Evolutionary conservation across 2,113 vertebrate genomes (phyloP).

Genomic region (Bombycilla garrulus): DNA sequence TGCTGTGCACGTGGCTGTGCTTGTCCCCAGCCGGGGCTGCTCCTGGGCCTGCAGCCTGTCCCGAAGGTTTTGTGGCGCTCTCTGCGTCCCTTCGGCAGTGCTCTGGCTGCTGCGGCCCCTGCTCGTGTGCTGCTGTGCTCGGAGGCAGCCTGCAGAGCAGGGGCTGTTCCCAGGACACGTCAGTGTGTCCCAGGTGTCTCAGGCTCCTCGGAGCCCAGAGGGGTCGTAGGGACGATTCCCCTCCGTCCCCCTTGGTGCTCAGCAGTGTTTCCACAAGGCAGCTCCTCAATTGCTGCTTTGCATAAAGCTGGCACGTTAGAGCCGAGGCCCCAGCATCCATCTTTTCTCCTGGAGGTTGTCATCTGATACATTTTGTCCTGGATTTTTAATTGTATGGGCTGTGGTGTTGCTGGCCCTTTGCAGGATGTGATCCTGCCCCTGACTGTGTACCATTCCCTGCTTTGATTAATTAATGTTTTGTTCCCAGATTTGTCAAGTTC

Average conservation of each 20-base stretch:
- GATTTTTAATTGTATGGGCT: background rate
- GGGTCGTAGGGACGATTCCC: rapidly evolving
- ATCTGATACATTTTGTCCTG: background rate
- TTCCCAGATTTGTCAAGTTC: constrained; percentile 9
- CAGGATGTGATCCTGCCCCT: background rate
- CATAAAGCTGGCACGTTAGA: background rate
- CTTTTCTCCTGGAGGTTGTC: background rate
- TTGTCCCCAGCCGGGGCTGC: background rate
- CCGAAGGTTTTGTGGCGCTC: background rate
- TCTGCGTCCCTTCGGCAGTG: rapidly evolving
- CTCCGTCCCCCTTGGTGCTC: background rate
- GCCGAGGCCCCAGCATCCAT: background rate
- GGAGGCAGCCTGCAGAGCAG: background rate
- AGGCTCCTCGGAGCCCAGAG: background rate
- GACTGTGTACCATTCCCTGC: background rate
- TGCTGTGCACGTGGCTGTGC: background rate
- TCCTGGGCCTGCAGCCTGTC: background rate
- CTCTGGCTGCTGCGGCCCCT: background rate
- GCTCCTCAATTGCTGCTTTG: background rate
- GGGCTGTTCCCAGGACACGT: background rate
- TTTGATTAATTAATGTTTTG: constrained; percentile 47
- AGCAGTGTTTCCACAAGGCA: rapidly evolving
- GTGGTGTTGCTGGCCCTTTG: background rate
- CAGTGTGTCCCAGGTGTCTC: background rate
- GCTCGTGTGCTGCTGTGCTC: rapidly evolving